These are phyloP conservation scores for Sacculina carcini DNA, from an alignment of 2,888 invertebrate species.

Conservation along the genomic window DNA sequence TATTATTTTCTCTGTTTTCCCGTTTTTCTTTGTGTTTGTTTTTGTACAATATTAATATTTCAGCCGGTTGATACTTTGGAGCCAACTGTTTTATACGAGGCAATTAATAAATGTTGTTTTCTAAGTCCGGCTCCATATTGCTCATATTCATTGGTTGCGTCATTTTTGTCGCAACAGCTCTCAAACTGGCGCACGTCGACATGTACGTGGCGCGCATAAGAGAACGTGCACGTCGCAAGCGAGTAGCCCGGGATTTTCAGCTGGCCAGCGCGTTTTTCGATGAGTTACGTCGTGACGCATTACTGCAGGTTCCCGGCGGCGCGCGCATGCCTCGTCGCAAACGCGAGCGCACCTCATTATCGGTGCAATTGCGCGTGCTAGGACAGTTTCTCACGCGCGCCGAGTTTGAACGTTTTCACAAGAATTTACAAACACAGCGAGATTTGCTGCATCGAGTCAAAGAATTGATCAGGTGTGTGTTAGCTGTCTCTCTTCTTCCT, in stretches of 20 bases:
- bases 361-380: constrained; percentile 56
- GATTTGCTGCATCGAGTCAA: constrained; percentile 55
- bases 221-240: constrained; percentile 64
- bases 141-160: too few species aligned
- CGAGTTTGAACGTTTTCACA: constrained; percentile 53
- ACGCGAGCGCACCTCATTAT: constrained; percentile 59
- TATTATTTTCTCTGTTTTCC: too few species aligned
- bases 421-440: constrained; percentile 52
- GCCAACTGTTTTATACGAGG: too few species aligned
- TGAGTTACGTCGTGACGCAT: constrained; percentile 29
- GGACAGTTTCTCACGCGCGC: constrained; percentile 64
- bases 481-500: too few species aligned
- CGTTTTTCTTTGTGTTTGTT: too few species aligned
- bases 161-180: too few species aligned
- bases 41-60: too few species aligned
- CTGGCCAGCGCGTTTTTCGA: constrained; percentile 57
- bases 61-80: too few species aligned
- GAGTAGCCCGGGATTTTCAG: constrained; percentile 68
- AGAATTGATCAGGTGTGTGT: constrained; percentile 24
- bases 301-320: background rate
- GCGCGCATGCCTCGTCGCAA: constrained; percentile 25
- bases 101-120: too few species aligned
- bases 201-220: constrained; percentile 59
- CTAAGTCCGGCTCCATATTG: too few species aligned
- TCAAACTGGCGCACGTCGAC: constrained; percentile 35